phyloP scores from a whole-genome alignment of 2,888 invertebrate genomes.

The Diplolepis rosae region DNA sequence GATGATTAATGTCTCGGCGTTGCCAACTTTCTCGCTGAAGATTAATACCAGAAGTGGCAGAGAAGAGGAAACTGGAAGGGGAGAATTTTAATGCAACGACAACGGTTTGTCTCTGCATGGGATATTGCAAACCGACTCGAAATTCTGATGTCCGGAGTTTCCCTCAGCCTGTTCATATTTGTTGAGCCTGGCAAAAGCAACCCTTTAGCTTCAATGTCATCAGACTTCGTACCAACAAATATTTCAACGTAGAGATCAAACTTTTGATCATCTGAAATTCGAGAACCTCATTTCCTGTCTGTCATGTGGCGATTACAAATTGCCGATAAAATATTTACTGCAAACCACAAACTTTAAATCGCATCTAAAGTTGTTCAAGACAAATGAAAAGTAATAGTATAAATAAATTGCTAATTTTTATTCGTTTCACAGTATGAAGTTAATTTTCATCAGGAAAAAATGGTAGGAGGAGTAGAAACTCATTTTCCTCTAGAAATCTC shows the following conservation, averaged over 20 bases:
- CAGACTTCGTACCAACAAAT: slow-evolving; percentile 7
- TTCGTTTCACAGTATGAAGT: no score
- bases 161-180: not conserved
- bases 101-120: slow-evolving; percentile 47
- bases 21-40: slow-evolving; percentile 63
- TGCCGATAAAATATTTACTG: not conserved
- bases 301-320: not conserved
- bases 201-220: slow-evolving; percentile 24
- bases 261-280: slow-evolving; percentile 4
- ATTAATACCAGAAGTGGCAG: slow-evolving; percentile 58
- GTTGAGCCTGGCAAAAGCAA: not conserved
- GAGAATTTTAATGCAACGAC: slow-evolving; percentile 58
- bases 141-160: slow-evolving; percentile 31
- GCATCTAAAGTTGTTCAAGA: not conserved
- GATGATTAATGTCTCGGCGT: slow-evolving; percentile 63
- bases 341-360: no score
- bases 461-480: not conserved
- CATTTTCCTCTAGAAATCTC: slow-evolving; percentile 9
- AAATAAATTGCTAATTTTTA: no score
- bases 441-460: not conserved
- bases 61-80: slow-evolving; percentile 35
- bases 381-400: not conserved
- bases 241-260: not conserved
- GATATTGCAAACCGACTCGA: slow-evolving; percentile 31
- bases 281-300: not conserved